Base-by-base conservation (phyloP, 1,140 invertebrate species). In the Riptortus pedestris region DNA sequence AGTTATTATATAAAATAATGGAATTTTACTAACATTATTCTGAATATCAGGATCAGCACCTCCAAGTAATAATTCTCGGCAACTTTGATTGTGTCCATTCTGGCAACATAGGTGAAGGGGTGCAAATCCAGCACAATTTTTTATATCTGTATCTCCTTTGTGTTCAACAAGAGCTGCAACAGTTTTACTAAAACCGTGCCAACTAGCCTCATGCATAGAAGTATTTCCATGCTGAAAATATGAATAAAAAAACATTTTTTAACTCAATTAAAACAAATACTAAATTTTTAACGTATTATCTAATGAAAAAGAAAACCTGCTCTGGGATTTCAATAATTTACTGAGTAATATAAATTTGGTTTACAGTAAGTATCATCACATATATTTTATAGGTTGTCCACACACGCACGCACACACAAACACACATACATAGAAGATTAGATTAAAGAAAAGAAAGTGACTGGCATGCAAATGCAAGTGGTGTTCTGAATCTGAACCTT, bases 1-100 rank as follows among this genome's bases (percentile, higher is more conserved):
- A n/a, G n/a, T n/a, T n/a, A n/a, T n/a, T n/a, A n/a, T n/a, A n/a
- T n/a, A n/a, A n/a, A n/a, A n/a, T n/a, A n/a, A n/a, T n/a, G n/a
- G n/a, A n/a, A n/a, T n/a, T n/a, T n/a, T 48, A 79, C 83, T 80
- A 72, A 93, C 91, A 78, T 93, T 94, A 72, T 96, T 96, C 75
- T 92, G 90, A 24, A 90, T 75, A 74, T 96, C 88, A 0, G 93
- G 86, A 74, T 88, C 85, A 52, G 88, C 90, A 0, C 90, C 91
- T 24, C 89, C 85, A 64, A 94, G 79, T 1, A 97, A 78, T 2
- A 97, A 78, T 71, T 93, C 90, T 47, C 94, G 75, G 67, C 90
- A 91, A 66, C 88, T 91, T 78, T 98, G 92, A 77, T 97, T 97
- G 75, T 97, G 94, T 0, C 94, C 93, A 73, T 94, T 95, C 79